These are phyloP conservation scores for Prunella fulvescens DNA, from an alignment of 2,113 vertebrate species.

Conservation along the genomic window DNA sequence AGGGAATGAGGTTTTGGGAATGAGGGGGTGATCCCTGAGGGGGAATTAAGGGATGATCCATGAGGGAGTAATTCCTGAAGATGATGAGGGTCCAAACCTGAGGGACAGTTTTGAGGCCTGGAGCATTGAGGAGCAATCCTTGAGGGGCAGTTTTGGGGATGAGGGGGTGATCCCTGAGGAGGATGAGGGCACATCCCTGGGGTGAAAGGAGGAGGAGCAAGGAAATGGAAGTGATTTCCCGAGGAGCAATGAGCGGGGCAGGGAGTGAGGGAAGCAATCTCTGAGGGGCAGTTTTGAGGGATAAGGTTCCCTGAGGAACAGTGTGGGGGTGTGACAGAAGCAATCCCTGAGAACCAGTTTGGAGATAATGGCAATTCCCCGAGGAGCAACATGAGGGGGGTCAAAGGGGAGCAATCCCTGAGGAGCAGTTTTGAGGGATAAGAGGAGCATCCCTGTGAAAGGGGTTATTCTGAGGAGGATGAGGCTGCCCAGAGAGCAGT, in stretches of 20 bases:
- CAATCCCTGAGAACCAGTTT: not conserved
- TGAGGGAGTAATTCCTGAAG: not conserved
- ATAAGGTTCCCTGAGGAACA: not conserved
- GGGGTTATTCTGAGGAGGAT: not conserved
- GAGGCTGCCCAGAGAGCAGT: not conserved
- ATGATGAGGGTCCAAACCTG: not conserved
- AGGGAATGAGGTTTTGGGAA: not conserved
- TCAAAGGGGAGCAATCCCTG: not conserved
- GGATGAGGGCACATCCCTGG: not conserved
- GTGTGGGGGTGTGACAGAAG: not conserved
- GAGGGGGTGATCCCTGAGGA: not conserved
- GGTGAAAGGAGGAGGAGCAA: not conserved
- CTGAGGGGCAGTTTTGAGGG: not conserved
- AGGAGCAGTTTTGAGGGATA: not conserved
- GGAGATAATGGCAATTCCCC: rapidly evolving
- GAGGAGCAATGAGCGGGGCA: not conserved
- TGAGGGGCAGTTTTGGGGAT: not conserved
- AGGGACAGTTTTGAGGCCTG: not conserved
- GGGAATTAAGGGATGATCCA: not conserved
- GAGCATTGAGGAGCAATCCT: not conserved
- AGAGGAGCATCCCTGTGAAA: not conserved
- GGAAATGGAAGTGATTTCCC: not conserved
- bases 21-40: too few relatives aligned
- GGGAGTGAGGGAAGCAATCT: not conserved
- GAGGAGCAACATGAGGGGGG: not conserved